Evolutionary conservation across 2,888 invertebrate species (phyloP).

Genomic region (Chesias legatella): DNA sequence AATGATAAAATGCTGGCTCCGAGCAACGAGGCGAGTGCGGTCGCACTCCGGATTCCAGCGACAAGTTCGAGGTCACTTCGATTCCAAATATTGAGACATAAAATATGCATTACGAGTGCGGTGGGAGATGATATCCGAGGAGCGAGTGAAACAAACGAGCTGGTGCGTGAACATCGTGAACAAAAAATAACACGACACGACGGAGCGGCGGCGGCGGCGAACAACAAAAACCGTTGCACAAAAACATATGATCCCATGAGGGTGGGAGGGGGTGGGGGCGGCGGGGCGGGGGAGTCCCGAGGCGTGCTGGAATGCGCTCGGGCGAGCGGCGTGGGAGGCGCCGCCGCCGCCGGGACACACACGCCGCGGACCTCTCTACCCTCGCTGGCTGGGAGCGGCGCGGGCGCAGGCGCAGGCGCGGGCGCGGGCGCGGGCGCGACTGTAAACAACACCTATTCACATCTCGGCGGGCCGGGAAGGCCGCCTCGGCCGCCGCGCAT

Average conservation of each 20-base stretch:
- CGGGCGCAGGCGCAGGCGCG: too few relatives aligned
- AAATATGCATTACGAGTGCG: constrained; percentile 8
- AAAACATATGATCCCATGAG: constrained; percentile 80
- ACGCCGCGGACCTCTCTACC: constrained; percentile 51
- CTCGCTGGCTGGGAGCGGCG: constrained; percentile 36
- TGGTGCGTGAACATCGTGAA: constrained; percentile 70
- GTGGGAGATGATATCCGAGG: constrained; percentile 60
- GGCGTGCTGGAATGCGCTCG: constrained; percentile 80
- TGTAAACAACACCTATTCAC: constrained; percentile 71
- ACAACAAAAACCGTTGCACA: constrained; percentile 81
- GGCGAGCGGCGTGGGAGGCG: constrained; percentile 78
- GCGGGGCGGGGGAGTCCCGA: constrained; percentile 55
- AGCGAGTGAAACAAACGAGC: constrained; percentile 71
- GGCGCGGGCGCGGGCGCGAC: constrained; percentile 31
- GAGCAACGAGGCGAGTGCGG: too few relatives aligned
- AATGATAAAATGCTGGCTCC: background rate
- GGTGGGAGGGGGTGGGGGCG: constrained; percentile 52
- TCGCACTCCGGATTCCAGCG: background rate
- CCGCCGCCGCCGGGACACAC: constrained; percentile 66
- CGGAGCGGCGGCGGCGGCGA: constrained; percentile 72
- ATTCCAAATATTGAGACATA: constrained; percentile 16
- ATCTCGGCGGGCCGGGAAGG: constrained; percentile 32
- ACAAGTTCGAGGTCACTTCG: constrained; percentile 3
- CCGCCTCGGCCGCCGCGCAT: constrained; percentile 28
- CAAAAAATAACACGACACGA: constrained; percentile 70